Conservation (phyloP, 2,797 vertebrate species). For the Pelochelys cantorii region DNA sequence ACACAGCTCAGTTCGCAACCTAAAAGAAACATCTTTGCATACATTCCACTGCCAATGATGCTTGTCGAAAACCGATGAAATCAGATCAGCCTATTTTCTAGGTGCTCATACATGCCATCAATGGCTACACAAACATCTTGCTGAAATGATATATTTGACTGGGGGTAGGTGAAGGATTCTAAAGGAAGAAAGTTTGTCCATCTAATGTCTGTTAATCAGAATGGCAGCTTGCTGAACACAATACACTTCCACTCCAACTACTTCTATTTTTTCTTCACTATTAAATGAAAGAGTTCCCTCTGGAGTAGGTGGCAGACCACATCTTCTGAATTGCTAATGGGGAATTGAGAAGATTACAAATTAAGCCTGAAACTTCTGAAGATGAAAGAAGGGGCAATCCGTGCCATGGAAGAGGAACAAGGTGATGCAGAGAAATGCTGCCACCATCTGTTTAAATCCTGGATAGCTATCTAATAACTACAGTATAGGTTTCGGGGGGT, state of each 20-base stretch:
- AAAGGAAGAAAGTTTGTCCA: background rate
- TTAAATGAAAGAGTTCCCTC: background rate
- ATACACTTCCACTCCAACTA: background rate
- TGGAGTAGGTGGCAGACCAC: background rate
- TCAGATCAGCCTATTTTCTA: background rate
- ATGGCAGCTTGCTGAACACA: background rate
- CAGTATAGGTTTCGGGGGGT: too few relatives aligned
- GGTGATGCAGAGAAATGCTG: conserved; percentile 26
- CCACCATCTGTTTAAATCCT: conserved; percentile 61
- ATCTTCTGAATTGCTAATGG: background rate
- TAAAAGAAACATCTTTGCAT: background rate
- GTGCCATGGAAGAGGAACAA: fast-evolving
- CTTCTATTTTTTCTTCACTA: background rate
- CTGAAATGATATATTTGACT: background rate
- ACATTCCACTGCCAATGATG: background rate
- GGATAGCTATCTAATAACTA: background rate
- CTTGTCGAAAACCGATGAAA: background rate
- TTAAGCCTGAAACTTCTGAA: background rate
- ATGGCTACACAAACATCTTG: background rate
- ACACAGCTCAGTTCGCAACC: background rate
- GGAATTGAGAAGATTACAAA: background rate
- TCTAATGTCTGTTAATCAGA: background rate
- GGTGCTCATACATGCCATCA: too few relatives aligned
- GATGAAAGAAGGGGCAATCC: background rate
- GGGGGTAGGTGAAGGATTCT: background rate